Evolutionary conservation across 2,113 vertebrate genomes (phyloP), one percentile per base, ranked within the genome.

Genomic region (Vulpes vulpes): DNA sequence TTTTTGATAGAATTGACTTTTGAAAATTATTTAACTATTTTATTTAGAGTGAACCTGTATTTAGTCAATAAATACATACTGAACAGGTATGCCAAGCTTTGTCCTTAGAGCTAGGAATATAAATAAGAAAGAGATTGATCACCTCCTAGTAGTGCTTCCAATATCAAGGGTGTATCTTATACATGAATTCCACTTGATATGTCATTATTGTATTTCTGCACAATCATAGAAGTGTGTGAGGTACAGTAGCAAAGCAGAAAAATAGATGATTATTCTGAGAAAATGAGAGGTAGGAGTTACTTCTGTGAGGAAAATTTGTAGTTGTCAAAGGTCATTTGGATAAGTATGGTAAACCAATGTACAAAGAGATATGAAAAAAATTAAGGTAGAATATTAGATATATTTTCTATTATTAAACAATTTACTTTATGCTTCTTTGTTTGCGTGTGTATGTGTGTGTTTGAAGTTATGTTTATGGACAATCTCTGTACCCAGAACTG

Each of bases 361-460:
- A 78, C 43, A 88, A 83, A 57, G 0, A 89, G 35, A 78, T 53
- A n/a, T 86, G 23, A 74, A 65, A 11, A 92, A 78, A 69, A 81
- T 67, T 67, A 88, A 73, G 53, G 25, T 84, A 65, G 16, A 60
- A 57, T 25, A 53, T 67, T 87, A 67, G 8, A 43, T 92, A 27
- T n/a, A 51, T 27, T 65, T 32, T 78, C 32, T 55, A 3, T 51
- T 23, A 65, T 10, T 91, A 25, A 64, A 79, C 12, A 60, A 27
- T 76, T 35, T 85, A n/a, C 17, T 55, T 16, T 69, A 71, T 55
- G 3, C 17, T 6, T 10, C 11, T 43, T 8, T 49, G 8, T 86
- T 9, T 11, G 2, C 16, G 1, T 79, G 25, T 23, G 35, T 74
- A 3, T 16, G 5, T 69, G 5, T 64, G 0, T 49, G 1, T 57